Base-by-base conservation (phyloP, 2,797 vertebrate species). In the Cossypha niveicapilla region DNA sequence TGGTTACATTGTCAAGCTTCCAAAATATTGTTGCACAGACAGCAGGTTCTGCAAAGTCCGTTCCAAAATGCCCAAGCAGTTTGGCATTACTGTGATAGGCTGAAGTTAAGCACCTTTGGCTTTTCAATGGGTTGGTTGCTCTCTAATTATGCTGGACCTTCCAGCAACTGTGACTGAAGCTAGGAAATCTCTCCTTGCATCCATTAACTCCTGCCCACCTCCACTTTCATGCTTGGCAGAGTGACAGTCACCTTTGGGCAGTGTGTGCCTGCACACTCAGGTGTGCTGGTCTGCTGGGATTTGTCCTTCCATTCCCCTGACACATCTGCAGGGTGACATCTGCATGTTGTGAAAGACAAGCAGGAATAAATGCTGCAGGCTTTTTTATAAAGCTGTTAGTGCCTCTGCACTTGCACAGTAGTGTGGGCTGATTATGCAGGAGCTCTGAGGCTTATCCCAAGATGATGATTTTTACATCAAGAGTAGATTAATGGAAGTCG, bases 401-500 rank as follows among this genome's bases (percentile, higher is more conserved):
- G 51, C 53, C 58, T 91, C 66, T 71, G 7, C 44, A 58, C 88
- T 78, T 37, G 35, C 2, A 3, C 50, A 45, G 74, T 83, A 42
- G 41, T 34, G 42, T 92, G 90, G 77, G 80, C 34, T 89, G 85
- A 74, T 85, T 95, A 93, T 90, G 93, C 88, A 88, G 71, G 34
- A 80, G 47, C 88, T 65, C 42, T 63, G 80, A 93, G 65, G 61
- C 81, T 94, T 96, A 88, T 94, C 79, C 84, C 79, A 88, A 79
- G 73, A 93, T 83, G 92, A 93, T 86, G 86, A 96, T 97, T 96
- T 97, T 95, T 94, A 93, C 96, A 96, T 97, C 90, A 94, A 91
- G 94, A 96, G 75, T 86, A 95, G 89, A 94, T 94, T 97, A 97
- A 97, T 97, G 92, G 81, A 74, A 97, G 75, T 93, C 11, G 94